Percentiles rank a stretch among this genome's conserved stretches.
Evolutionary conservation across 2,797 vertebrate species (phyloP).

Genomic region (Scomberomorus guttatus): DNA sequence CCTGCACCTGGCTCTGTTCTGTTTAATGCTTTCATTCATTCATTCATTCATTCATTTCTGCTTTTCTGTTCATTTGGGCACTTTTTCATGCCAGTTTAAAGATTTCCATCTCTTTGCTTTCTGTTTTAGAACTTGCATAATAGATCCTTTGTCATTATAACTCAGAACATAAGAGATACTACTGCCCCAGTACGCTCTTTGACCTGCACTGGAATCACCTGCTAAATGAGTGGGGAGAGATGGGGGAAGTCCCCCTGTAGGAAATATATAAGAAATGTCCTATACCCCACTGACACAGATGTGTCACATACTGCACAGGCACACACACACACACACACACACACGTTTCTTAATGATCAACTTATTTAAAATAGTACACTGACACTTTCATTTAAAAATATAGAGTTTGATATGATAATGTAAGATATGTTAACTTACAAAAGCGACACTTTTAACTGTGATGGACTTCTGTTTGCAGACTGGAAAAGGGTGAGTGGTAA

Average conservation of each 20-base stretch:
- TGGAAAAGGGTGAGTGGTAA: constrained; percentile 58
- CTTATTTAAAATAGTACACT: constrained; percentile 83
- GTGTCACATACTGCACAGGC: constrained; percentile 64
- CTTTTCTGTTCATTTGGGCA: constrained; percentile 68
- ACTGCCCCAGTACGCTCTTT: constrained; percentile 61
- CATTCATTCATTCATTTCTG: constrained; percentile 14
- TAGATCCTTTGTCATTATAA: constrained; percentile 63
- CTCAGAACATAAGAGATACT: constrained; percentile 54
- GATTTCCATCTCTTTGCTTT: constrained; percentile 69
- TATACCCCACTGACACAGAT: constrained; percentile 55
- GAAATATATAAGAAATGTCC: constrained; percentile 61
- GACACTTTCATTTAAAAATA: constrained; percentile 77
- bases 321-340: constrained; percentile 32
- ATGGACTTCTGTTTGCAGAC: constrained; percentile 62
- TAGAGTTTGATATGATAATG: constrained; percentile 59
- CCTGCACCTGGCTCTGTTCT: constrained; percentile 62
- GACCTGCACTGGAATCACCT: constrained; percentile 80
- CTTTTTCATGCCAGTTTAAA: constrained; percentile 65
- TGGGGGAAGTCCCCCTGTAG: constrained; percentile 44
- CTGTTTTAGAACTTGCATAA: constrained; percentile 77
- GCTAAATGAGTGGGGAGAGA: constrained; percentile 44
- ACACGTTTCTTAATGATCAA: constrained; percentile 63
- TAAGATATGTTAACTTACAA: constrained; percentile 62
- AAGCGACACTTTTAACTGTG: constrained; percentile 48
- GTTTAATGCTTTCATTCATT: constrained; percentile 66